These are phyloP conservation scores for Damaliscus lunatus DNA, from an alignment of 2,113 vertebrate genomes.

Conservation along the genomic window DNA sequence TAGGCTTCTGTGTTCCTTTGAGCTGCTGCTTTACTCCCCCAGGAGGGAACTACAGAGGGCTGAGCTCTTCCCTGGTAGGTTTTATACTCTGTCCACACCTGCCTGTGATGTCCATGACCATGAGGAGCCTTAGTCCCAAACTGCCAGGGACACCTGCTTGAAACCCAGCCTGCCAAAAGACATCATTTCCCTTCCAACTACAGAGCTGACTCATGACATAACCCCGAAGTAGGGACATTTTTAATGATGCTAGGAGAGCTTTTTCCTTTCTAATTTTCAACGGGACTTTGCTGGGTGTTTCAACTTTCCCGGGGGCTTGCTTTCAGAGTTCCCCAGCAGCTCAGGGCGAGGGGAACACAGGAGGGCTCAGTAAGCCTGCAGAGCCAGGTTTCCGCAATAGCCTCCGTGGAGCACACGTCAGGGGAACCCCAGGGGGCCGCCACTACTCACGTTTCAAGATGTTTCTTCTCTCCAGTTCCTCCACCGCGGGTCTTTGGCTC, in stretches of 20 bases:
- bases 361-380: neutral
- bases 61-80: neutral
- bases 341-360: neutral
- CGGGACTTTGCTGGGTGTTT: neutral
- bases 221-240: neutral
- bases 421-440: neutral
- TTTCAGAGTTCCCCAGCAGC: neutral
- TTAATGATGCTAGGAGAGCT: neutral
- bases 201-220: neutral
- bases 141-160: neutral
- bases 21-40: neutral
- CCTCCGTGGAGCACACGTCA: neutral
- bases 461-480: conserved; percentile 98
- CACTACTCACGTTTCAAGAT: conserved; percentile 96
- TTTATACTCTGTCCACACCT: neutral
- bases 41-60: neutral
- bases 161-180: neutral
- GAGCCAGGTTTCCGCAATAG: neutral
- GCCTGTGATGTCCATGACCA: neutral
- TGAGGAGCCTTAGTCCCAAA: neutral
- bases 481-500: conserved; percentile 97
- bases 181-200: no score
- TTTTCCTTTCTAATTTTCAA: neutral
- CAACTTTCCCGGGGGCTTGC: neutral
- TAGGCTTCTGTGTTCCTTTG: neutral